Conservation (phyloP, 2,888 invertebrate species). For the Drosophila nr. perissopoda region DNA sequence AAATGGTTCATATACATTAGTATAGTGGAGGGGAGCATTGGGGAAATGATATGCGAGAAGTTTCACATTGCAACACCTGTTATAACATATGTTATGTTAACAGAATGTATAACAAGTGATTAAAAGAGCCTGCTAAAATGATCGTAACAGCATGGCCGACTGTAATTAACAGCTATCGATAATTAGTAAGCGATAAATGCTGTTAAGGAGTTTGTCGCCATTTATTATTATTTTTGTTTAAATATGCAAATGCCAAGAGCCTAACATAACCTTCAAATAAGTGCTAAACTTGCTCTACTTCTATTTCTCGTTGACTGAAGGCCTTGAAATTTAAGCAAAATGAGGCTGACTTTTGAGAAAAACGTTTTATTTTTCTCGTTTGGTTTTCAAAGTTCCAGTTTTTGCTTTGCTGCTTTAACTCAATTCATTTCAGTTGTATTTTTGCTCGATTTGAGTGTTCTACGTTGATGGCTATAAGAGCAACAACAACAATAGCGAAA, state of each 20-base stretch:
- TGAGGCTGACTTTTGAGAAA: not conserved
- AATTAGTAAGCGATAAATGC: not conserved
- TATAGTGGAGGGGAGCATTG: no score
- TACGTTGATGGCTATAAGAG: slow-evolving; percentile 58
- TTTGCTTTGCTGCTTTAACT: slow-evolving; percentile 39
- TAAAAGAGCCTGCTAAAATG: not conserved
- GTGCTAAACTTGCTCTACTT: not conserved
- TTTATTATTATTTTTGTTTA: not conserved
- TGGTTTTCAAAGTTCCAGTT: slow-evolving; percentile 64
- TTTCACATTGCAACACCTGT: slow-evolving; percentile 43
- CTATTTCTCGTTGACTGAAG: not conserved
- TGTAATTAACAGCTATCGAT: slow-evolving; percentile 4
- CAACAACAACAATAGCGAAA: slow-evolving; percentile 30
- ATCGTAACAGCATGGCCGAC: not conserved
- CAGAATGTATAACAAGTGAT: not conserved
- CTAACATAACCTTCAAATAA: not conserved
- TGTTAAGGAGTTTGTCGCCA: not conserved
- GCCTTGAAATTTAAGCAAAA: slow-evolving; percentile 11
- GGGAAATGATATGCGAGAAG: slow-evolving; percentile 34
- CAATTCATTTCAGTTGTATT: slow-evolving; percentile 73
- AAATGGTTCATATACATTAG: not conserved
- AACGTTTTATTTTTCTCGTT: slow-evolving; percentile 44
- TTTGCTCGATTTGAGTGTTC: slow-evolving; percentile 70
- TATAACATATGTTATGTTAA: not conserved
- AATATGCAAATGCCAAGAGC: not conserved